These are phyloP conservation scores for Aphrophora alni DNA, from an alignment of 2,888 invertebrate species.

Conservation along the genomic window DNA sequence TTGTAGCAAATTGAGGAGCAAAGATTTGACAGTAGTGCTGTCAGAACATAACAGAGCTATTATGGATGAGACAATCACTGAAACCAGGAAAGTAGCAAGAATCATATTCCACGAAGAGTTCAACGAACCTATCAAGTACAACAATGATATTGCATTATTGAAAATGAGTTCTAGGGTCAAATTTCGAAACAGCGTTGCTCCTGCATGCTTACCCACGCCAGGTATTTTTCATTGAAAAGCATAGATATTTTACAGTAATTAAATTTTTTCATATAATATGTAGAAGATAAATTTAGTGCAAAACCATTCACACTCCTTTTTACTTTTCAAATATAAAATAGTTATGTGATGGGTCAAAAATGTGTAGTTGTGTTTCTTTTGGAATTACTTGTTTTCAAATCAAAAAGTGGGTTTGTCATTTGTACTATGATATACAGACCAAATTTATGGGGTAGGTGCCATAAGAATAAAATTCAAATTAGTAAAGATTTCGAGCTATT, in stretches of 20 bases:
- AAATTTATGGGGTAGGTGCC: too few relatives aligned
- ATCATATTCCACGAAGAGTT: conserved; percentile 53
- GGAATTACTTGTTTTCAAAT: too few relatives aligned
- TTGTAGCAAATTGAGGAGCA: not conserved
- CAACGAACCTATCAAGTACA: conserved; percentile 48
- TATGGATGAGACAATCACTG: conserved; percentile 43
- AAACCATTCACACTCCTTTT: not conserved
- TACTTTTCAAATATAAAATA: too few relatives aligned
- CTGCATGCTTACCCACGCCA: conserved; percentile 63
- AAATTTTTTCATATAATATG: not conserved
- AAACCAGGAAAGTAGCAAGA: conserved; percentile 40
- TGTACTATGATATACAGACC: too few relatives aligned
- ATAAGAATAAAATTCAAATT: too few relatives aligned
- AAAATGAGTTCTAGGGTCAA: conserved; percentile 58
- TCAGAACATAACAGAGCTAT: conserved; percentile 50
- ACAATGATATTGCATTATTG: conserved; percentile 65
- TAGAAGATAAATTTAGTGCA: not conserved
- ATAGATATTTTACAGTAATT: conserved; percentile 7
- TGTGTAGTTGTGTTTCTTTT: too few relatives aligned
- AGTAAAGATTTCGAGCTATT: too few relatives aligned
- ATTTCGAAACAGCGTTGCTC: conserved; percentile 60
- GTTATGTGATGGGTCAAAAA: too few relatives aligned
- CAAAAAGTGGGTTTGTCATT: too few relatives aligned
- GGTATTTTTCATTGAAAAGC: conserved; percentile 54
- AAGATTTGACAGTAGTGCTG: conserved; percentile 47